Base-by-base conservation (phyloP, 2,113 vertebrate genomes). In the Ammodytes dubius region DNA sequence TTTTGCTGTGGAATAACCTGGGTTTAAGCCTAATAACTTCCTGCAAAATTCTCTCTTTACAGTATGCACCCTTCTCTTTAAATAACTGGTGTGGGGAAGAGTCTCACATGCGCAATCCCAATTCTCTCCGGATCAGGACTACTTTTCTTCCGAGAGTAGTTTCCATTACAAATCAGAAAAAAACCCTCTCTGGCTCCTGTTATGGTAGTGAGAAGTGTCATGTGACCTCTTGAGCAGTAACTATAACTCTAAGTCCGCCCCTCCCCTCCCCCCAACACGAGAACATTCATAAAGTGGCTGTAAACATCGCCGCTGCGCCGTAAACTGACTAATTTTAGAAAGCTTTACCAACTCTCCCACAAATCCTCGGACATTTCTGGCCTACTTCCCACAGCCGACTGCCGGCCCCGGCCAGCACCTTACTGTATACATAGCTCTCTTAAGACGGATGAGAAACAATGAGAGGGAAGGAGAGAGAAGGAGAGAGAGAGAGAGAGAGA, bases 281-380 rank as follows among this genome's bases (percentile, higher is more conserved):
- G 68, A 12, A 77, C 77, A 82, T 87, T 81, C 87, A 64, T 43
- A 81, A 88, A 79, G 65, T 49, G 70, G 27, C 79, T 71, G 67
- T 90, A 91, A 91, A 92, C 77, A 67, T 11, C 45, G 35, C 65
- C n/a, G 83, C 84, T 80, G 79, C 70, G 0, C 70, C 7, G 52
- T 84, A 92, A 88, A 84, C 77, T 0, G 64, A 57, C 88, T 92
- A 88, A 91, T 87, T 94, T 91, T 93, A 93, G 90, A 91, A 90
- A 71, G 84, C 85, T 88, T 89, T 86, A 87, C 80, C 65, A 79
- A 81, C 82, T 81, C 92, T 87, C 77, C 81, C 80, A 73, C 91
- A 94, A 94, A 93, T 94, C 91, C 82, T 88, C 60, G 10, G 88
- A 90, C 88, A 82, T 89, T 86, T 75, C 75, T 93, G 91, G 87